Base-by-base conservation (phyloP, 2,888 invertebrate genomes). In the Acronicta aceris region DNA sequence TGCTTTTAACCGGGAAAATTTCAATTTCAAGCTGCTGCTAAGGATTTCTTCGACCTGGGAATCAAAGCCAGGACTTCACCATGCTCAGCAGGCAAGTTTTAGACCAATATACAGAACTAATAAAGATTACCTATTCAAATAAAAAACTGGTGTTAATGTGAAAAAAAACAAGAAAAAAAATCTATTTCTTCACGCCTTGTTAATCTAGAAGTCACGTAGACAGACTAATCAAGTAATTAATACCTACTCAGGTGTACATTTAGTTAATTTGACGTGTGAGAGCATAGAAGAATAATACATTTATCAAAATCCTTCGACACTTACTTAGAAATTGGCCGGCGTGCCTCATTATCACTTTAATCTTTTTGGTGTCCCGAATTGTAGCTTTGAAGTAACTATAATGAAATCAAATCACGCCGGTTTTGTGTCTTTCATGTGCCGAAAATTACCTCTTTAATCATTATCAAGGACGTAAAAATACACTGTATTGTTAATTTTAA, bases 261-360 rank as follows among this genome's bases (percentile, higher is more conserved):
- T 59, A 27, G 27, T 54, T 10, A 52, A 57, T 53, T 55, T 51
- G 51, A 49, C 25, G 41, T 46, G 53, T 56, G 49, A 43, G 36
- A 27, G 21, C 21, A 3, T 21, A 21, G 40, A 46, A 43, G 12
- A 53, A 21, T 57, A 52, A 25, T 42, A 48, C 16, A 47, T 46
- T 59, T 21, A 16, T 16, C 3, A n/a, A 16, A 52, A 25, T 47
- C 59, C 56, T 55, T 72, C 50, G 46, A 60, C 25, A 30, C 27
- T 3, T 63, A 73, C 16, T 76, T 74, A 57, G 6, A 38, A 74
- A 63, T 59, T 64, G 51, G 25, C 13, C 27, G 41, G 9, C 58
- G 66, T 63, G 47, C 46, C 64, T 65, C 57, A 77, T 75, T 76
- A 68, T 25, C 68, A 72, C 71, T 76, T 79, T 62, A 78, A 81